Percentiles rank a stretch among this genome's conserved stretches.
Evolutionary conservation across 2,113 vertebrate genomes (phyloP).

Genomic region (Ophthalmolycus amberensis): DNA sequence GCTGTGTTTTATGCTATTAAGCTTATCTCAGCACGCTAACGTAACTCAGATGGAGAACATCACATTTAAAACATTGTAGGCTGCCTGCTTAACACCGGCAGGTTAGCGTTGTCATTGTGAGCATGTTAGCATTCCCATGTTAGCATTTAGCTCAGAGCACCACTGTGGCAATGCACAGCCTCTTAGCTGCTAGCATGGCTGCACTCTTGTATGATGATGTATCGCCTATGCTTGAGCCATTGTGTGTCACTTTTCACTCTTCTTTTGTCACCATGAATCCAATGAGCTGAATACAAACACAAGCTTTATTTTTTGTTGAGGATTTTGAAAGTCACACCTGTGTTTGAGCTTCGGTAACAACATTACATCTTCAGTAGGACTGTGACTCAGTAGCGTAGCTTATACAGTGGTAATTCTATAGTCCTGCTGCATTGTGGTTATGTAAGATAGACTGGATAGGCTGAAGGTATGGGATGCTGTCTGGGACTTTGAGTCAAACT

Average conservation of each 20-base stretch:
- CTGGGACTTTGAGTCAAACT: background rate
- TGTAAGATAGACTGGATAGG: background rate
- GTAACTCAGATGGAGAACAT: background rate
- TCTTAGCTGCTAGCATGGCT: background rate
- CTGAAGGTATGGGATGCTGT: background rate
- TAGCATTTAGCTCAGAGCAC: background rate
- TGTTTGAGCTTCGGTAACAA: slow-evolving; percentile 14
- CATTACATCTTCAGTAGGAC: slow-evolving; percentile 47
- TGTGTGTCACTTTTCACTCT: background rate
- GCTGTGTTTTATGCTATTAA: background rate
- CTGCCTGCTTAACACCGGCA: background rate
- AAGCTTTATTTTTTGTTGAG: background rate
- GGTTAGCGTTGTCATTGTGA: too few relatives aligned
- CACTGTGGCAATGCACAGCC: too few relatives aligned
- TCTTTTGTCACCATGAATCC: background rate
- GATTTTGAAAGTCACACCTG: slow-evolving; percentile 9
- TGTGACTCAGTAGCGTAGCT: background rate
- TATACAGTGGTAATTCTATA: slow-evolving; percentile 42
- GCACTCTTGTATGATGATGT: background rate
- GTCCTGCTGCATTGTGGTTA: slow-evolving; percentile 11
- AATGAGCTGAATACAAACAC: background rate
- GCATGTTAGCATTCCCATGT: background rate
- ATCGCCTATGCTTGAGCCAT: too few relatives aligned
- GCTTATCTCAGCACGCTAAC: background rate
- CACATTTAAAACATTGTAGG: background rate